Percentiles rank a stretch among this genome's conserved stretches.
phyloP scores from a whole-genome alignment of 2,797 vertebrate species.

The Linurgus olivaceus region DNA sequence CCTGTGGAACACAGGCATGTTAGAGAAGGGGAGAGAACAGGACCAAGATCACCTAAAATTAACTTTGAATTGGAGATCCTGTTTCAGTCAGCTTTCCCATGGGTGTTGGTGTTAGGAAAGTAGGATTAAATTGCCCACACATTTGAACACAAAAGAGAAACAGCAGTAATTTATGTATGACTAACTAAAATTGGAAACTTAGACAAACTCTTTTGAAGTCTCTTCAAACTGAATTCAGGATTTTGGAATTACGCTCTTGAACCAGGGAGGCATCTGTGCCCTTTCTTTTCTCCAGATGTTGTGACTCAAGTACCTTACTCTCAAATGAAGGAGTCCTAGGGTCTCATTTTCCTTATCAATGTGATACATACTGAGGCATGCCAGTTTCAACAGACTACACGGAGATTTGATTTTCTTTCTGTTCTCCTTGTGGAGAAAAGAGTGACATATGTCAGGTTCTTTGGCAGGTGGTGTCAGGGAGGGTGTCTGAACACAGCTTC shows the following conservation, averaged over 20 bases:
- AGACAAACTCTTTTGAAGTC: background rate
- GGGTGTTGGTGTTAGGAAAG: background rate
- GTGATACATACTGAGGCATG: background rate
- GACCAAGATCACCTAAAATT: background rate
- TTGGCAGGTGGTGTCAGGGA: background rate
- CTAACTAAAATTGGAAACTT: background rate
- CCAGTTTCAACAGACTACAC: background rate
- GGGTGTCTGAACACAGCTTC: background rate
- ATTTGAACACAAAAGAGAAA: background rate
- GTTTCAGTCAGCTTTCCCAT: background rate
- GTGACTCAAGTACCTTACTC: background rate
- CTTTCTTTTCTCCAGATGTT: background rate
- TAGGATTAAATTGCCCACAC: background rate
- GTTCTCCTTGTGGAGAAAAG: background rate
- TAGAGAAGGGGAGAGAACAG: background rate
- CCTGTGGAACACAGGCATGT: background rate
- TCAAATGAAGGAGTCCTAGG: background rate
- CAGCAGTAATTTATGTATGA: background rate
- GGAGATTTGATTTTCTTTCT: background rate
- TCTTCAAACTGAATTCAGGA: background rate
- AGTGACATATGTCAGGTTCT: background rate
- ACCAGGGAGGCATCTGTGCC: background rate
- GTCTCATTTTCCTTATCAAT: background rate
- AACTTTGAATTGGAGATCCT: background rate
- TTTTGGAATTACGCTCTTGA: background rate